phyloP scores from a whole-genome alignment of 2,113 vertebrate species.

The Micromys minutus region DNA sequence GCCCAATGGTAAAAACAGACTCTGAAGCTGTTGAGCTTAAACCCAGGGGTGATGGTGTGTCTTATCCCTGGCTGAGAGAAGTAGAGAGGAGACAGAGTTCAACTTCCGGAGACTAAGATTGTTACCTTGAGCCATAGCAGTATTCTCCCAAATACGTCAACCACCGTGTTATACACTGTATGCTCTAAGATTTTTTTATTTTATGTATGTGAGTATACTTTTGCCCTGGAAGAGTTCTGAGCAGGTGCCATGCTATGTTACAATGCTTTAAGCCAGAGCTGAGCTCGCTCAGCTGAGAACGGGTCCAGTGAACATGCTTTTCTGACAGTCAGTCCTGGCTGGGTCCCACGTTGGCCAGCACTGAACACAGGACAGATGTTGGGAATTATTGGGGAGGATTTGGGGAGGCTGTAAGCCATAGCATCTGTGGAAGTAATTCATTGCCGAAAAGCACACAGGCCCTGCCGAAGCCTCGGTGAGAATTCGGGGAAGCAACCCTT shows the following conservation, averaged over 20 bases:
- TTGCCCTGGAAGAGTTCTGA: conserved; percentile 80
- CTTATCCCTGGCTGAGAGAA: not conserved
- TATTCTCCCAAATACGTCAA: not conserved
- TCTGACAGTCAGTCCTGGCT: conserved; percentile 81
- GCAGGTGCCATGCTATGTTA: conserved; percentile 84
- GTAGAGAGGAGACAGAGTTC: not conserved
- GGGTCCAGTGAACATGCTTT: conserved; percentile 75
- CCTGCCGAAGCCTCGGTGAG: not conserved
- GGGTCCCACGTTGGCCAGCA: conserved; percentile 68
- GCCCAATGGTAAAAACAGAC: not conserved
- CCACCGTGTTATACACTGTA: not conserved
- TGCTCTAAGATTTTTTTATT: not conserved
- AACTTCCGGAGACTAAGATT: not conserved
- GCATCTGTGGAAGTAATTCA: conserved; percentile 80
- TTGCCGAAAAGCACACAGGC: conserved; percentile 67
- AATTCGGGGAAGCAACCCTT: conserved; percentile 57
- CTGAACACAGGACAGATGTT: conserved; percentile 83
- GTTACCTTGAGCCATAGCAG: not conserved
- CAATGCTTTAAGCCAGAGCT: conserved; percentile 68
- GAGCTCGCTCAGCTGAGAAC: conserved; percentile 81
- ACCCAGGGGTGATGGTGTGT: not conserved
- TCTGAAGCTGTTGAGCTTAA: not conserved
- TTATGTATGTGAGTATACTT: not conserved
- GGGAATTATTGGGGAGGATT: conserved; percentile 82
- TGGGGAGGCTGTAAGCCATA: conserved; percentile 43